These are phyloP conservation scores for Meandrina meandrites DNA, from an alignment of 92 coral and sea anemone species.

Conservation along the genomic window DNA sequence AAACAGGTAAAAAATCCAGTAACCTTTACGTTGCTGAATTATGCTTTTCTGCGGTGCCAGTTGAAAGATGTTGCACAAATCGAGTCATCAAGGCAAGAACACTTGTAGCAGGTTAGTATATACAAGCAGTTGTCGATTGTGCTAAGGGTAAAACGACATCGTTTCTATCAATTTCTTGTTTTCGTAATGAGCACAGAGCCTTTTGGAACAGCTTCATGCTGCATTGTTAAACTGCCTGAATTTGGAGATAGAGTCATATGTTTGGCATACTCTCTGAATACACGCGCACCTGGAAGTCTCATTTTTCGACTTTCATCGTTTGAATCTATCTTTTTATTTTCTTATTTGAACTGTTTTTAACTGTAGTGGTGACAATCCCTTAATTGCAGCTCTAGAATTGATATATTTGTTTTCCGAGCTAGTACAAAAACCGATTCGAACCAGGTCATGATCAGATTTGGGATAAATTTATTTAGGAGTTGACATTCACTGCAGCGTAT, in stretches of 20 bases:
- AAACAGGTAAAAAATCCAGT: neutral
- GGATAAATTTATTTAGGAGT: neutral
- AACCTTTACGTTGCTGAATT: neutral
- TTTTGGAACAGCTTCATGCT: neutral
- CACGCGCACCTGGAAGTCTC: neutral
- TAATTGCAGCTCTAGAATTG: neutral
- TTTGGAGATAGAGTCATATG: neutral
- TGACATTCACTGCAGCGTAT: neutral
- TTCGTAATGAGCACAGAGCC: neutral
- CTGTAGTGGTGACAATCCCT: neutral
- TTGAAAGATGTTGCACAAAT: neutral
- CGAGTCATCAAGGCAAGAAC: neutral
- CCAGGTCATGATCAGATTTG: neutral
- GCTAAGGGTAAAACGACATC: neutral
- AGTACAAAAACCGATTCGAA: neutral
- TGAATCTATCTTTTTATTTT: neutral
- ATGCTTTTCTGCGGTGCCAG: neutral
- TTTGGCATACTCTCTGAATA: neutral
- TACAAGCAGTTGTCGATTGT: neutral
- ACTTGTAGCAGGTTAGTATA: neutral
- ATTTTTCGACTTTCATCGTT: neutral
- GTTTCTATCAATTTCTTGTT: neutral
- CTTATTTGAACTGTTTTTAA: neutral
- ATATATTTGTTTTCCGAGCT: neutral
- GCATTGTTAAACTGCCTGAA: neutral